These are phyloP conservation scores for Capitulum mitella DNA, from an alignment of 2,888 invertebrate genomes.

Conservation along the genomic window DNA sequence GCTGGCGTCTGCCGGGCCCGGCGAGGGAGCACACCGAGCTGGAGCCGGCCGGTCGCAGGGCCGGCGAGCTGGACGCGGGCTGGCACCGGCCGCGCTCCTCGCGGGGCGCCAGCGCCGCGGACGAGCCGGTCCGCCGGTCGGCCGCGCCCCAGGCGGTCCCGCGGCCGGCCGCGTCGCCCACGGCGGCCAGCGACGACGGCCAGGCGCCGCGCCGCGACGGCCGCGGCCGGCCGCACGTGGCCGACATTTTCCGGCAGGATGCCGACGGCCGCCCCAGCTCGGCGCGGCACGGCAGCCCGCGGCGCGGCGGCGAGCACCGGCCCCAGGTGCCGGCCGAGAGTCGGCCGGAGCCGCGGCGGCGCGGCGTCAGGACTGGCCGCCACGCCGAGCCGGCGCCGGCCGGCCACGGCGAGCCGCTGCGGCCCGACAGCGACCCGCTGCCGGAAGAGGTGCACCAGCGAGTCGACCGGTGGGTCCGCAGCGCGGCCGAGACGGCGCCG, in stretches of 20 bases:
- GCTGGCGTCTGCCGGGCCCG: neutral
- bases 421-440: neutral
- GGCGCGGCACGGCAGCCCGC: neutral
- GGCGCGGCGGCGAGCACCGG: neutral
- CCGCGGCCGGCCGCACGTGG: slow-evolving; percentile 12
- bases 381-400: neutral
- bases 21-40: neutral
- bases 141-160: neutral
- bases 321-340: neutral
- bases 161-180: neutral
- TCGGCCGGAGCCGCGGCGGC: neutral
- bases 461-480: slow-evolving; percentile 15
- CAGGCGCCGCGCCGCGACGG: neutral
- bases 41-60: too few relatives aligned
- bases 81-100: neutral
- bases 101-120: neutral
- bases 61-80: neutral
- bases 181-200: neutral
- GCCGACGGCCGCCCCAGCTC: too few relatives aligned
- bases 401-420: neutral
- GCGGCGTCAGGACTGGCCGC: neutral
- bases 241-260: neutral
- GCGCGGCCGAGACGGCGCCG: neutral
- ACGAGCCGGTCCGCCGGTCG: neutral
- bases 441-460: neutral